Evolutionary conservation across 1,140 invertebrate species (phyloP).

Genomic region (Leptonema lineaticorne): DNA sequence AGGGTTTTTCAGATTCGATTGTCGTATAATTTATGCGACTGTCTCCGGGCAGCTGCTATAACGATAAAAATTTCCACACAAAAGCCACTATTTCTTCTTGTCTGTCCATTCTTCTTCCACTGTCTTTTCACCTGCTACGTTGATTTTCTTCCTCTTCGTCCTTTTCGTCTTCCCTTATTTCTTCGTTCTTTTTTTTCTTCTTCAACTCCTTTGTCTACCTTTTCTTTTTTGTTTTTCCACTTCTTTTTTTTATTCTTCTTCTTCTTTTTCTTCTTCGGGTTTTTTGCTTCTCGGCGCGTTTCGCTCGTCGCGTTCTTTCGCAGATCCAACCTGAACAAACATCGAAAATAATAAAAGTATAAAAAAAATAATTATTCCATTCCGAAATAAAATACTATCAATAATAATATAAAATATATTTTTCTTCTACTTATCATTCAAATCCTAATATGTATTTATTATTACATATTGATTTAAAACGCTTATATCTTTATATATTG

Average conservation of each 20-base stretch:
- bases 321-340: too few relatives aligned
- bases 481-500: too few relatives aligned
- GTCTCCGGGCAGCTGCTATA: slow-evolving; percentile 25
- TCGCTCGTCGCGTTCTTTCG: too few relatives aligned
- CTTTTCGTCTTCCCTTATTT: not conserved
- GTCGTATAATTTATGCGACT: slow-evolving; percentile 8
- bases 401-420: too few relatives aligned
- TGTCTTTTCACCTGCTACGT: slow-evolving; percentile 32
- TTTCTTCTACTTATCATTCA: too few relatives aligned
- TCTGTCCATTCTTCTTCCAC: slow-evolving; percentile 23
- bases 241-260: slow-evolving; percentile 2
- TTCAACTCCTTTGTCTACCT: not conserved
- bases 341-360: too few relatives aligned
- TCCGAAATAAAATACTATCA: too few relatives aligned
- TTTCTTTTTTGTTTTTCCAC: not conserved
- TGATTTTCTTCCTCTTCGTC: not conserved
- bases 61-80: slow-evolving; percentile 36
- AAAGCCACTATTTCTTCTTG: slow-evolving; percentile 37
- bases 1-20: not conserved
- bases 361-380: too few relatives aligned
- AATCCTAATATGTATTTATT: too few relatives aligned
- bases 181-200: not conserved
- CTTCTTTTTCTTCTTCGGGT: not conserved
- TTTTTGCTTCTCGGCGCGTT: too few relatives aligned
- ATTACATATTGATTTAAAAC: too few relatives aligned